A percentile compares a stretch with the other conserved stretches of the same genome.
phyloP scores from a whole-genome alignment of 2,888 invertebrate genomes.

The Eretmocerus hayati region DNA sequence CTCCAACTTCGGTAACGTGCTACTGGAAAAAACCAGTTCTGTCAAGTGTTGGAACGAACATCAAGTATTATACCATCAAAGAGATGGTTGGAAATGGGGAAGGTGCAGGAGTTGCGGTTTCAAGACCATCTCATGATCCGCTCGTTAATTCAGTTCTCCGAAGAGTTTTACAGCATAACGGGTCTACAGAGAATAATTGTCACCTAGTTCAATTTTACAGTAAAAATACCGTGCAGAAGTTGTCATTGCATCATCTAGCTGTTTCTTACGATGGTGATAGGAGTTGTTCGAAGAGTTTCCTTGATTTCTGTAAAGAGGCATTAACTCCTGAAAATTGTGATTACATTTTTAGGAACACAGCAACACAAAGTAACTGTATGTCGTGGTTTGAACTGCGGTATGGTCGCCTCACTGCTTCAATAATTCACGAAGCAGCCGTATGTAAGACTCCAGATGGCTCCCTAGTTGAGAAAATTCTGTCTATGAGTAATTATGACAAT shows the following conservation, averaged over 20 bases:
- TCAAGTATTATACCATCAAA: slow-evolving; percentile 1
- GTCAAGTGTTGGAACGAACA: slow-evolving; percentile 9
- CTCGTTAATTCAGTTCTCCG: too few relatives aligned
- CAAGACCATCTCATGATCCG: too few relatives aligned
- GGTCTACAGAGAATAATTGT: not conserved
- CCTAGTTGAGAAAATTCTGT: slow-evolving; percentile 24
- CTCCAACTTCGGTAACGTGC: slow-evolving; percentile 11
- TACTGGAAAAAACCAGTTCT: slow-evolving; percentile 16
- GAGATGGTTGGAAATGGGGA: not conserved
- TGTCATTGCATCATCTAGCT: slow-evolving; percentile 10
- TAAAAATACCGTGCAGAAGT: not conserved
- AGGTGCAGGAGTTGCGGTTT: not conserved
- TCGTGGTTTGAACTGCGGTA: slow-evolving; percentile 20
- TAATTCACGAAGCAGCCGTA: slow-evolving; percentile 17
- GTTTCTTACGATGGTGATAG: slow-evolving; percentile 5
- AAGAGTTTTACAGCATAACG: not conserved
- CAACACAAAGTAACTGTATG: slow-evolving; percentile 3
- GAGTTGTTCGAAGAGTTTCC: not conserved
- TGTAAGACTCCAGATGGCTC: slow-evolving; percentile 27
- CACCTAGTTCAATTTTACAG: not conserved
- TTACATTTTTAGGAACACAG: slow-evolving; percentile 4
- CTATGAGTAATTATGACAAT: slow-evolving; percentile 23
- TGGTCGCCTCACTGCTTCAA: slow-evolving; percentile 22
- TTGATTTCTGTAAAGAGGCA: not conserved
- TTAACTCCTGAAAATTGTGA: slow-evolving; percentile 5